Evolutionary conservation across 1,140 invertebrate genomes (phyloP).

Genomic region (Papilio dardanus): DNA sequence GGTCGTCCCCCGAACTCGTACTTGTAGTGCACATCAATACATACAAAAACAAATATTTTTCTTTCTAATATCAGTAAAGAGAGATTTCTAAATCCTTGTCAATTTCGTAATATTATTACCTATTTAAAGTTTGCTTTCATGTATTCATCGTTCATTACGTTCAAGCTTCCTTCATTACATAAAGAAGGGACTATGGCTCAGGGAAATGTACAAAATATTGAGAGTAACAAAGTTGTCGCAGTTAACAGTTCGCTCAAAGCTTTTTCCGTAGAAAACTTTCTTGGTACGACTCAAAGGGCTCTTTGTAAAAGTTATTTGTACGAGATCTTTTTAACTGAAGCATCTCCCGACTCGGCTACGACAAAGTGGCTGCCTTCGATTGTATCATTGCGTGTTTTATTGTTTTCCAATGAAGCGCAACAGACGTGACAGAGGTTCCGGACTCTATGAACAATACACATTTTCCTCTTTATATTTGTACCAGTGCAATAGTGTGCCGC

Average conservation of each 20-base stretch:
- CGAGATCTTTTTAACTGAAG: neutral
- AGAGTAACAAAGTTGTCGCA: conserved; percentile 5
- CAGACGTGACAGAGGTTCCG: neutral
- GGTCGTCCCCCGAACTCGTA: too few relatives aligned
- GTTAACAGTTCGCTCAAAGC: neutral
- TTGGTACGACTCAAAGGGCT: neutral
- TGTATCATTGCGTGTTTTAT: neutral
- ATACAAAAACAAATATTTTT: too few relatives aligned
- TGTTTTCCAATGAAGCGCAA: neutral
- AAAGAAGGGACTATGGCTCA: neutral
- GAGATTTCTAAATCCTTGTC: too few relatives aligned
- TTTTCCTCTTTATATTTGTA: neutral
- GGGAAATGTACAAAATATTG: neutral
- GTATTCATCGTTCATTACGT: neutral
- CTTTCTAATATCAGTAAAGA: too few relatives aligned
- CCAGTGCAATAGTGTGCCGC: neutral
- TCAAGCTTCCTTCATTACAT: neutral
- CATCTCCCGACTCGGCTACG: neutral
- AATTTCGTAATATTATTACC: neutral
- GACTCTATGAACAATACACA: neutral
- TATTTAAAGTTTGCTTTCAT: neutral
- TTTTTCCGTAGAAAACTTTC: conserved; percentile 16
- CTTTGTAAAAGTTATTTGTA: conserved; percentile 17
- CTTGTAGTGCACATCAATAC: too few relatives aligned
- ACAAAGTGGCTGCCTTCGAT: neutral